Conservation (phyloP, 2,888 invertebrate species). For the Stenchaetothrips biformis region DNA sequence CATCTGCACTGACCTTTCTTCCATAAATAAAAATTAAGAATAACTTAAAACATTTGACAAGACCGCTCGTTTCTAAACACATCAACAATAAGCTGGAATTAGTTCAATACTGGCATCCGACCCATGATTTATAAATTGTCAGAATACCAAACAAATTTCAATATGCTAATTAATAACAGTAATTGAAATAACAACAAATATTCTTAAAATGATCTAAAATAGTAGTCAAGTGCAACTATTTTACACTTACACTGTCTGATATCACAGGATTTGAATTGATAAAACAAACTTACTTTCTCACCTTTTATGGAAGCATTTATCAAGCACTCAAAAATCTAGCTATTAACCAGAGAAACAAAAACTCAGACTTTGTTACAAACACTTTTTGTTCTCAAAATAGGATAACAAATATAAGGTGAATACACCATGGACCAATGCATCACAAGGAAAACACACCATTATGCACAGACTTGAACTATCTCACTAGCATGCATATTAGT, state of each 20-base stretch:
- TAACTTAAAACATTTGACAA: neutral
- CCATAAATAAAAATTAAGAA: constrained; percentile 10
- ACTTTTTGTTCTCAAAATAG: constrained; percentile 15
- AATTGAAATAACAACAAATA: constrained; percentile 19
- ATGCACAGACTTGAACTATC: neutral
- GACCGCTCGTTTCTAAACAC: neutral
- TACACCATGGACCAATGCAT: neutral
- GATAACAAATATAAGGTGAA: constrained; percentile 13
- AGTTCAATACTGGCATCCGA: neutral
- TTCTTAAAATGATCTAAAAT: constrained; percentile 7
- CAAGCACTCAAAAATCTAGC: neutral
- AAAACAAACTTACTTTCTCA: neutral
- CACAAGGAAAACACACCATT: neutral
- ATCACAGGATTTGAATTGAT: constrained; percentile 11
- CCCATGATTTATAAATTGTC: neutral
- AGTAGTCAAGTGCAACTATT: constrained; percentile 2
- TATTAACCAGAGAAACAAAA: neutral
- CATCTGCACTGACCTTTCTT: neutral
- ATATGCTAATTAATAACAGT: constrained; percentile 1
- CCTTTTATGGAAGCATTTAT: neutral
- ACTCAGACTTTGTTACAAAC: constrained; percentile 3
- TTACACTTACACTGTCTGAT: neutral
- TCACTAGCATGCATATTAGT: too few relatives aligned
- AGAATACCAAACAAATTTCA: neutral
- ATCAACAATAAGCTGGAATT: neutral